phyloP scores from a whole-genome alignment of 1,140 invertebrate species.

The Cryptotermes secundus region DNA sequence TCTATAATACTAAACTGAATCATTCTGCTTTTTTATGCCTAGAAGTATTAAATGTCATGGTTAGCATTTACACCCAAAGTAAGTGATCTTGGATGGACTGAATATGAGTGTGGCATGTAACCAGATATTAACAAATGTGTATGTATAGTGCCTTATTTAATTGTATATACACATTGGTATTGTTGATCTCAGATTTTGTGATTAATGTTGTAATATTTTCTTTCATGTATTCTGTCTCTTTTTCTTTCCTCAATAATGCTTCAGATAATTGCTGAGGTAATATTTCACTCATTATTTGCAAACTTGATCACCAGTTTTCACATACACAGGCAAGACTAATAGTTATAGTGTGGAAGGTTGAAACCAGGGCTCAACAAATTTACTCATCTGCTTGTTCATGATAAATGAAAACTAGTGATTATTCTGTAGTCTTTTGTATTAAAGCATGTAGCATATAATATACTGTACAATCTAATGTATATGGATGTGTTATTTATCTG shows the following conservation, averaged over 20 bases:
- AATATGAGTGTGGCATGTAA: neutral
- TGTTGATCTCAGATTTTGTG: neutral
- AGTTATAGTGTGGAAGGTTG: neutral
- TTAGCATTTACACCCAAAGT: neutral
- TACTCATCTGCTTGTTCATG: too few relatives aligned
- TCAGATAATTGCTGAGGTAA: constrained; percentile 26
- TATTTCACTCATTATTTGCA: constrained; percentile 18
- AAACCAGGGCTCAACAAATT: too few relatives aligned
- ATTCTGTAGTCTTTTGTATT: too few relatives aligned
- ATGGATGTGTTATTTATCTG: too few relatives aligned
- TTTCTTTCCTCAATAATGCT: neutral
- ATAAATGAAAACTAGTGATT: too few relatives aligned
- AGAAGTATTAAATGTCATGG: neutral
- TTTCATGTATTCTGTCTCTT: neutral
- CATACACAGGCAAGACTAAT: neutral
- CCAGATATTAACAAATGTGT: neutral
- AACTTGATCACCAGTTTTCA: neutral
- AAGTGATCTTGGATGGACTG: neutral
- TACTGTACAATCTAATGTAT: too few relatives aligned
- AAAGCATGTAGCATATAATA: too few relatives aligned
- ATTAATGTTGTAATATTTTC: constrained; percentile 8
- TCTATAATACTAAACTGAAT: neutral
- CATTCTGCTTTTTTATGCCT: neutral
- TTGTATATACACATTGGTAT: neutral
- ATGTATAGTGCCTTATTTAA: neutral